Base-by-base conservation (phyloP, 2,113 vertebrate genomes). In the Pelusios castaneus region DNA sequence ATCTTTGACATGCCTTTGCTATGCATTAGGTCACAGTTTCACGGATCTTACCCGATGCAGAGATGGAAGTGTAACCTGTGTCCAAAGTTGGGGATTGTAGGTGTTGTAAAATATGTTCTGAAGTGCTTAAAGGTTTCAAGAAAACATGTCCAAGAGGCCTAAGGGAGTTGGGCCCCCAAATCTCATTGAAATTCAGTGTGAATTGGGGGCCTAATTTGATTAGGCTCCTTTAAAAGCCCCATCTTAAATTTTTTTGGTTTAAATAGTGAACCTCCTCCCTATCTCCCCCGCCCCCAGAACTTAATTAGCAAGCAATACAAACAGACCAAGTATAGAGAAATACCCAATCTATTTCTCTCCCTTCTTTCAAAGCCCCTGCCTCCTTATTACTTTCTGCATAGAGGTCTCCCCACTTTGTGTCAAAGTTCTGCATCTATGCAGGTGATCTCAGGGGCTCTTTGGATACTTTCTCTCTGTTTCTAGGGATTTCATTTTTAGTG, bases 1-100 rank as follows among this genome's bases (percentile, higher is more conserved):
- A 80, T 91, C 85, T 96, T 89, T 94, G 91, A 97, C 58, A 22
- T 91, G 94, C 90, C 91, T 94, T 94, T 95, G 94, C 93, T 91
- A 82, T 89, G 84, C 79, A 49, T 77, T 95, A 95, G 95, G 90
- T 94, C 94, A 95, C 10, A 0, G 78, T 89, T 94, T 95, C 92
- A 84, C 10, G 13, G 51, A 73, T 16, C n/a, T 85, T 43, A 24
- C 21, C n/a, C 25, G 4, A 13, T 27, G 24, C n/a, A 63, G 60
- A 81, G 16, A 47, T 81, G 76, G 31, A 21, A 73, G 90, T 81
- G 93, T 41, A 94, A 92, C 25, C 3, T 76, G 55, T 92, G 84
- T 75, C 83, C 87, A 84, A 91, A 92, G 43, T 0, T 0, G 17
- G 25, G 58, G 0, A 12, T 88, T 80, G 92, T 0, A 5, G 91